phyloP scores from a whole-genome alignment of 2,113 vertebrate genomes.

The Meleagris gallopavo region DNA sequence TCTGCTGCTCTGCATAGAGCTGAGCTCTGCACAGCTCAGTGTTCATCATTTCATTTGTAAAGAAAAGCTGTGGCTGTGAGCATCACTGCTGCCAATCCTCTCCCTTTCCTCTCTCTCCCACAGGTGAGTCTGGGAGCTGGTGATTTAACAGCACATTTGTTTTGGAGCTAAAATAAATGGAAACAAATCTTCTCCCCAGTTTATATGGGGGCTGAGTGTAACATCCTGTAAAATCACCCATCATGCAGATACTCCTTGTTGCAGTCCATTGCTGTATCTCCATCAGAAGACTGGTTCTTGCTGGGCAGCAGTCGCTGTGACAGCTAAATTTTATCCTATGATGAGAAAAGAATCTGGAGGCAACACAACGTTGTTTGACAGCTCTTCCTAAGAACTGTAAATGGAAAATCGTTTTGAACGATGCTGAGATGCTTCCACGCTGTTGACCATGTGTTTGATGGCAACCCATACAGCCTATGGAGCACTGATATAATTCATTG shows the following conservation, averaged over 20 bases:
- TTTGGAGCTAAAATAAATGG: constrained; percentile 1
- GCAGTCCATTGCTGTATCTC: neutral
- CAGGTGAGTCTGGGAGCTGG: neutral
- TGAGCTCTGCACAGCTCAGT: neutral
- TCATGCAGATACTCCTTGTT: neutral
- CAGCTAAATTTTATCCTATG: neutral
- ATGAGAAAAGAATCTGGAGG: neutral
- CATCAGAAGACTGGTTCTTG: neutral
- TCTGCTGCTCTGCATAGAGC: neutral
- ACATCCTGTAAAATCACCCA: too few species aligned
- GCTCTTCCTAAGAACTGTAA: neutral
- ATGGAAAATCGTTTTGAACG: neutral
- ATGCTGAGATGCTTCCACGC: neutral
- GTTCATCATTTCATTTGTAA: constrained; percentile 25
- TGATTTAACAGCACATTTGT: neutral
- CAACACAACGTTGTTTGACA: neutral
- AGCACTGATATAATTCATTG: neutral
- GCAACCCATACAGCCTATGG: neutral
- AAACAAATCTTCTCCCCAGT: neutral
- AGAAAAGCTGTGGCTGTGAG: constrained; percentile 17
- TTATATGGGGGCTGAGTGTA: neutral
- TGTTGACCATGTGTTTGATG: neutral
- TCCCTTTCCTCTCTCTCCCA: neutral
- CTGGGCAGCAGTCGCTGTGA: neutral
- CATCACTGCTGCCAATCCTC: neutral